Conservation (phyloP, 1,140 invertebrate species). For the Drosophila nebulosa region DNA sequence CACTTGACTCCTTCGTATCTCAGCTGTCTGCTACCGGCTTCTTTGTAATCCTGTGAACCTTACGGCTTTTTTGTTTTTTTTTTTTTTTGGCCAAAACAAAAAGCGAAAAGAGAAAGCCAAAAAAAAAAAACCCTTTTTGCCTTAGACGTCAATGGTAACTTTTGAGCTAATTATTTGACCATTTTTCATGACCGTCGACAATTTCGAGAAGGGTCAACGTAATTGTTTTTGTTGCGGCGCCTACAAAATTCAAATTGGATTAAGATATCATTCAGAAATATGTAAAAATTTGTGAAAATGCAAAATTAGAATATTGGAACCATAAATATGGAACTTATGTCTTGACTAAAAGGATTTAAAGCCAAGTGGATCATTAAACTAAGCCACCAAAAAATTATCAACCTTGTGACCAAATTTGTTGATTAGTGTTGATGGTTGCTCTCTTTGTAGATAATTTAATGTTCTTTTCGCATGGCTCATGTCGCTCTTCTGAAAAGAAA, state of each 20-base stretch:
- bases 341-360: too few species aligned
- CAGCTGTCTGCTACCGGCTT: not conserved
- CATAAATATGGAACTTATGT: too few species aligned
- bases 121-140: not conserved
- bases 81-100: not conserved
- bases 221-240: slow-evolving; percentile 6
- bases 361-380: too few species aligned
- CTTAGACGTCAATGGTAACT: slow-evolving; percentile 1
- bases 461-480: too few species aligned
- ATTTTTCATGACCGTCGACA: slow-evolving; percentile 3
- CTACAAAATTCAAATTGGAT: not conserved
- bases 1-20: not conserved
- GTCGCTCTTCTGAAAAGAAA: too few species aligned
- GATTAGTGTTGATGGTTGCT: too few species aligned
- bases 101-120: not conserved
- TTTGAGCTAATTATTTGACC: slow-evolving; percentile 5
- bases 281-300: not conserved
- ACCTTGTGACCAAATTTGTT: too few species aligned
- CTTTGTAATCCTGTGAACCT: slow-evolving; percentile 1
- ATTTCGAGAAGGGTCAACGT: slow-evolving; percentile 2
- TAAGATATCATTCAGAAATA: not conserved
- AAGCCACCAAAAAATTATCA: too few species aligned
- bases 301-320: not conserved
- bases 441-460: too few species aligned
- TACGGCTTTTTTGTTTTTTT: not conserved